phyloP scores from a whole-genome alignment of 1,140 invertebrate species.

The Nautilus pompilius region DNA sequence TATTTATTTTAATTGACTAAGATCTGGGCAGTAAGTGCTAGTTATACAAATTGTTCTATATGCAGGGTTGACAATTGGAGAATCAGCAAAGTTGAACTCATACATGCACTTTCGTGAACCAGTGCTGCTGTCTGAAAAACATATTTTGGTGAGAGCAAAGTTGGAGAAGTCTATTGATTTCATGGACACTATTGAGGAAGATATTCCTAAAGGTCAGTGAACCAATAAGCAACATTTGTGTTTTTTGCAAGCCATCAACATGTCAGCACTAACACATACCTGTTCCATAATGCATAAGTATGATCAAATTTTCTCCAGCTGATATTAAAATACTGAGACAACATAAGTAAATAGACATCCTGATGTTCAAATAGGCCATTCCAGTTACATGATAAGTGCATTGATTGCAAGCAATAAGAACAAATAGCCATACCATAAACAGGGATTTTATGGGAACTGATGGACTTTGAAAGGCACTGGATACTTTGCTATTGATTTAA shows the following conservation, averaged over 20 bases:
- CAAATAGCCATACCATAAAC: neutral
- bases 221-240: neutral
- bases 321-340: too few species aligned
- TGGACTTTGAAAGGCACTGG: neutral
- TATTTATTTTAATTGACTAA: too few species aligned
- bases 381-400: neutral
- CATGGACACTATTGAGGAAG: constrained; percentile 53
- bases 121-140: constrained; percentile 40
- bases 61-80: constrained; percentile 50
- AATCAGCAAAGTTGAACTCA: constrained; percentile 52
- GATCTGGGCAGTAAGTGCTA: too few species aligned
- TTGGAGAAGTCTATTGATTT: constrained; percentile 56
- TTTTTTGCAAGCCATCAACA: neutral
- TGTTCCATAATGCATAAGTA: neutral
- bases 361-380: neutral
- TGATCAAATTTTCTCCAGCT: neutral
- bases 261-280: neutral
- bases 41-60: constrained; percentile 1
- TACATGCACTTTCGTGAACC: constrained; percentile 56
- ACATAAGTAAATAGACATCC: neutral
- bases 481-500: too few species aligned
- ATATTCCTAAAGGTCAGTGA: constrained; percentile 50
- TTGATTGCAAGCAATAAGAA: neutral
- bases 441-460: neutral
- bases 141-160: constrained; percentile 46